Base-by-base conservation (phyloP, 2,113 vertebrate genomes). In the Eudorcas thomsonii region DNA sequence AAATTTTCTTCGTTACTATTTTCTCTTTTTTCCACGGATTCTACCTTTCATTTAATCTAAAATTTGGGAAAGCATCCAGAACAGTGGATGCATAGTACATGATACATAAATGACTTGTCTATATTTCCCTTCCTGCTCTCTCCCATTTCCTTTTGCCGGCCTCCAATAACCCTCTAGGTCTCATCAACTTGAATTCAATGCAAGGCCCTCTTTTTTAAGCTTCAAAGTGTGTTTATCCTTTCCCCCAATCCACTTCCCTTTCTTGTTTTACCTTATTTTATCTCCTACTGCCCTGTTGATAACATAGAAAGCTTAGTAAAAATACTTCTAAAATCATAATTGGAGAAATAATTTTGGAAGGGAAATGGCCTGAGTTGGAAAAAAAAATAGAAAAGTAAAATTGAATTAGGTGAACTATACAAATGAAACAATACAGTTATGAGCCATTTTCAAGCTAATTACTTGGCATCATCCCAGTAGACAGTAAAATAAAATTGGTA, bases 81-180 rank as follows among this genome's bases (percentile, higher is more conserved):
- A 71, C 1, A 54, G 17, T 60, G 7, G 19, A 13, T 6, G 28
- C 4, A 2, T 3, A 77, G 10, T 21, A 33, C 2, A 25, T 5
- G 12, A 21, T 54, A 26, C 54, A 9, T 28, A 30, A 57, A 59
- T 77, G 86, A 92, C 52, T 67, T 77, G 11, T 71, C 30, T 17
- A 2, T 50, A 5, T 55, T 62, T 86, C 6, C 2, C 52, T 81
- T 94, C 21, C 28, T 48, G 11, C 11, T 15, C 2, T 16, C 2
- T 82, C 33, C 48, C 26, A 55, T 26, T 45, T 45, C 50, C 39
- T 74, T 33, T 55, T 90, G 17, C 39, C 2, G 13, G 48, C 15
- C 33, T 12, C 62, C 17, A 14, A 48, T 57, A 19, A 3, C 30
- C 17, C 6, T 45, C 17, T 25, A 50, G 12, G 30, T 3, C 14